These are phyloP conservation scores for Apostichopus parvimensis DNA, from an alignment of 35 echinoderm and acorn worm genomes.

Conservation along the genomic window DNA sequence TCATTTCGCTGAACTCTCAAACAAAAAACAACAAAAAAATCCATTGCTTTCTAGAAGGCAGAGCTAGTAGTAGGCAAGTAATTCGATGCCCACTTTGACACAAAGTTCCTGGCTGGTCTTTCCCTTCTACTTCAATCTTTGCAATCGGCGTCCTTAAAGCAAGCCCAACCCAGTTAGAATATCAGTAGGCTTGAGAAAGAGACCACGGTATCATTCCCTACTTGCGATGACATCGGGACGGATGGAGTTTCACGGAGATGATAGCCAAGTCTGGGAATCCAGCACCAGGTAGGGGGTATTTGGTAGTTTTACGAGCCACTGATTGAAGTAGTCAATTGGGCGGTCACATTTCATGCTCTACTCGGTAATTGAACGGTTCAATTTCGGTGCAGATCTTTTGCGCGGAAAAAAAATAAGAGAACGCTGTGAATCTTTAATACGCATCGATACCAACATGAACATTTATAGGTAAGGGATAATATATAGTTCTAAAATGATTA, in stretches of 20 bases:
- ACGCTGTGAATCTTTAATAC: background rate
- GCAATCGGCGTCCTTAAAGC: background rate
- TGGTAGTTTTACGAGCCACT: background rate
- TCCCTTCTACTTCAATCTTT: constrained; percentile 7
- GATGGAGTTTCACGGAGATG: constrained; percentile 37
- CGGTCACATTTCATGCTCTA: constrained; percentile 23
- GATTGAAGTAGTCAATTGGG: constrained; percentile 7
- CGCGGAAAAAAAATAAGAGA: background rate
- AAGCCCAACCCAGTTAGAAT: constrained; percentile 47
- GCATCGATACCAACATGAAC: background rate
- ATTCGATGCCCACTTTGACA: constrained; percentile 30
- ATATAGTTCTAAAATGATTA: no score
- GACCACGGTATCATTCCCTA: constrained; percentile 23
- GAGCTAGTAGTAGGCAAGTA: background rate
- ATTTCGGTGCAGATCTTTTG: background rate
- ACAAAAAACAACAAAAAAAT: background rate
- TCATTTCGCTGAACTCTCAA: no score
- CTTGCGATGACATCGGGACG: background rate
- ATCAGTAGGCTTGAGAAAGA: background rate
- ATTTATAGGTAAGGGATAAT: background rate
- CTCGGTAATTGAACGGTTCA: constrained; percentile 2
- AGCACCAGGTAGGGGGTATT: constrained; percentile 40
- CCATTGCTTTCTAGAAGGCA: background rate
- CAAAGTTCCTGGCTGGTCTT: constrained; percentile 40
- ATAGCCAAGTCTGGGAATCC: constrained; percentile 17